Conservation (phyloP, 2,888 invertebrate species). For the Meiosimyza decipiens region DNA sequence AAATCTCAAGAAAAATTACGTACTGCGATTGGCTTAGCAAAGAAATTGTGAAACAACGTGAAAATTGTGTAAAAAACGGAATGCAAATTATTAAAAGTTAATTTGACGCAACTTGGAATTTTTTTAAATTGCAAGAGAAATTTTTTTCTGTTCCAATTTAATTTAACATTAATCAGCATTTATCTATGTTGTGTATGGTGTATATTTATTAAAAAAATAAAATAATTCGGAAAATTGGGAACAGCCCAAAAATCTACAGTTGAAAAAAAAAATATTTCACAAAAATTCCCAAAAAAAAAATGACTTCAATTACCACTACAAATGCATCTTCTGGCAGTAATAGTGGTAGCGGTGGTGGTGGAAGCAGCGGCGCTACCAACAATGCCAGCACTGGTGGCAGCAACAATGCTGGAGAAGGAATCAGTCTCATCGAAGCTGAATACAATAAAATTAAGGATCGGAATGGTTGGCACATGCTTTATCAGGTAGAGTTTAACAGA, state of each 20-base stretch:
- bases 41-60: not conserved
- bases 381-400: slow-evolving; percentile 3
- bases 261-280: not conserved
- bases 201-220: not conserved
- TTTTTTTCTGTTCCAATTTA: not conserved
- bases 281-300: slow-evolving; percentile 12
- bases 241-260: not conserved
- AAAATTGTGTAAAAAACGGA: not conserved
- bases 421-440: slow-evolving; percentile 73
- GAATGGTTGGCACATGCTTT: slow-evolving; percentile 77
- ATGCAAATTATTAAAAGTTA: slow-evolving; percentile 11
- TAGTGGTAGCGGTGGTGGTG: slow-evolving; percentile 8
- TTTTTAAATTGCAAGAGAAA: slow-evolving; percentile 7
- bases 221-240: not conserved
- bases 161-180: slow-evolving; percentile 6
- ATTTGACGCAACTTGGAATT: slow-evolving; percentile 5
- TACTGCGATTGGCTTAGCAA: not conserved
- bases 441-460: slow-evolving; percentile 77
- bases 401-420: not conserved
- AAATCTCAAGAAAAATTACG: slow-evolving; percentile 9
- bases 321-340: slow-evolving; percentile 7
- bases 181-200: slow-evolving; percentile 12
- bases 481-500: slow-evolving; percentile 71
- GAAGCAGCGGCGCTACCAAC: slow-evolving; percentile 1
- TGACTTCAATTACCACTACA: slow-evolving; percentile 28